phyloP scores from a whole-genome alignment of 2,797 vertebrate genomes.

The Pseudocheirus occidentalis region DNA sequence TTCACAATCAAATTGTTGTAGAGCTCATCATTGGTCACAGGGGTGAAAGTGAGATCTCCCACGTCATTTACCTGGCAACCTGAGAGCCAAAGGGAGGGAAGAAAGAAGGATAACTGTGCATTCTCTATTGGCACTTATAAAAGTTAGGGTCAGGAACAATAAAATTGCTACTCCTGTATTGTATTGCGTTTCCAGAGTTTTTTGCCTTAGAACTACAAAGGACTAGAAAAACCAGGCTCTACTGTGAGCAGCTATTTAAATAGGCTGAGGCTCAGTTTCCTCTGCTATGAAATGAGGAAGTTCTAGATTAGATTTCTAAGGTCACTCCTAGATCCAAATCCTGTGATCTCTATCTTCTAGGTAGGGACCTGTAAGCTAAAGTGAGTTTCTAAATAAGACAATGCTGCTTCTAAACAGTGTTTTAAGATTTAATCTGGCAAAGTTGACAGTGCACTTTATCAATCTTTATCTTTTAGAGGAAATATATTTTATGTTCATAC shows the following conservation, averaged over 20 bases:
- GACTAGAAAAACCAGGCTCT: background rate
- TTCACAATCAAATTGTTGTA: slow-evolving; percentile 91
- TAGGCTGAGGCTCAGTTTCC: background rate
- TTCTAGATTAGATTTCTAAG: background rate
- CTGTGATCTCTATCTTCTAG: background rate
- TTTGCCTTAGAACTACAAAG: too few species aligned
- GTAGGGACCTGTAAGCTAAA: background rate
- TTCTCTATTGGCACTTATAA: background rate
- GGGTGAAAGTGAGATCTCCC: slow-evolving; percentile 93
- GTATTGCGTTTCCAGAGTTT: background rate
- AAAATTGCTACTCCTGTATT: background rate
- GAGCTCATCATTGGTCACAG: slow-evolving; percentile 91
- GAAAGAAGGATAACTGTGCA: background rate
- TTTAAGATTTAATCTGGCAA: background rate
- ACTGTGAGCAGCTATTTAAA: background rate
- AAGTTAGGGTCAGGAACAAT: background rate
- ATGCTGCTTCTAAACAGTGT: background rate
- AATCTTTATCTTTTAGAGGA: background rate
- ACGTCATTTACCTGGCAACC: slow-evolving; percentile 94
- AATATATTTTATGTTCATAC: background rate
- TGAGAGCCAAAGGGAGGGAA: slow-evolving; percentile 74
- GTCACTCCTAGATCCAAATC: background rate
- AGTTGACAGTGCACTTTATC: background rate
- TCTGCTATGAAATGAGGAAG: background rate
- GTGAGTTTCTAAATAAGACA: background rate